Evolutionary conservation across 1,140 invertebrate genomes (phyloP), one percentile per base, ranked within the genome.

Genomic region (Drosophila eugracilis): DNA sequence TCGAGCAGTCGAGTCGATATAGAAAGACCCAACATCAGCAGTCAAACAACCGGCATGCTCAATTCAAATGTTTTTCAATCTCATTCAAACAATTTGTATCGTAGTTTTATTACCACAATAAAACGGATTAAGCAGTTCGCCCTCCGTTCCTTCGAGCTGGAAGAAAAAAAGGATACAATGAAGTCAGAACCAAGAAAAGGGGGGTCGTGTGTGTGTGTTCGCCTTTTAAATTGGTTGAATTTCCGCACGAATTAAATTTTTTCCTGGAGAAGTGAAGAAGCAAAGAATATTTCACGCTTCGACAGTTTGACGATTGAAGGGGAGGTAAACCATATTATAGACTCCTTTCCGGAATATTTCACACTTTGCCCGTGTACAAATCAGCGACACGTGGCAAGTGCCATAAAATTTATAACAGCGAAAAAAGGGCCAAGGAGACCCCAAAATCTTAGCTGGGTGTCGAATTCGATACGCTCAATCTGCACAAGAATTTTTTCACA

Each of bases 101-200:
- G 83, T 88, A 88, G 83, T 88, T 88, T 88, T 88, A 88, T 88
- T 88, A 76, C 83, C 83, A 88, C 83, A 88, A 88, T 88, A 88
- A 88, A 88, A 88, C 83, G 83, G 83, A 88, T 88, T 83, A 88
- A 88, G 78, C 75, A 75, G 62, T 58, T 42, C 60, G 41, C 63
- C 17, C 42, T 42, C 63, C 17, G 34, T 42, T 7, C 15, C 59
- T 14, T 37, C 19, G 3, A 36, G 28, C 15, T 28, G 14, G 14
- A 22, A 30, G 28, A 1, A 12, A 32, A 60, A 65, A 65, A 60
- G 60, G 60, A 65, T 65, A 65, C 60, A 65, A 65, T 65, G 55
- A 47, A 65, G 60, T 62, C 70, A 59, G 83, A 73, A 39, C 42
- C 70, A 58, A 65, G 58, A 52, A 78, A 81, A 78, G 63, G 42